Conservation (phyloP, 2,888 invertebrate genomes). For the Cacoxenus indagator region DNA sequence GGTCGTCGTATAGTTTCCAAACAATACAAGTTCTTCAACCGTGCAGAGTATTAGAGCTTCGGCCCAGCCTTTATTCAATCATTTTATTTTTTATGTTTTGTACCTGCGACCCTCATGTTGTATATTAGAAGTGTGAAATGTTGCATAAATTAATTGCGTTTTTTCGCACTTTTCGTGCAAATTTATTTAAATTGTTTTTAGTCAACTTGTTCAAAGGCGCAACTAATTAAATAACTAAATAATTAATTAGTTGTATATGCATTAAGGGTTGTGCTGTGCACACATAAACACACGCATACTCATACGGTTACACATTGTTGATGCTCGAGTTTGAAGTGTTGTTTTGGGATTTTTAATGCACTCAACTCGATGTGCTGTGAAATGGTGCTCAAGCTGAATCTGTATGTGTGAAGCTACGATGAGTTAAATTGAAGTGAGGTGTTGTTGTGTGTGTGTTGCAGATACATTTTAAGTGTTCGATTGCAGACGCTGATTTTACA, state of each 20-base stretch:
- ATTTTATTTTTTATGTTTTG: too few species aligned
- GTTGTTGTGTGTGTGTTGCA: not conserved
- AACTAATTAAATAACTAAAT: conserved; percentile 18
- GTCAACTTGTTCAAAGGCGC: conserved; percentile 8
- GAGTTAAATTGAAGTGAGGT: not conserved
- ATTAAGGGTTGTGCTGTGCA: not conserved
- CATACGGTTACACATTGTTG: not conserved
- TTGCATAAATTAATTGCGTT: conserved; percentile 14
- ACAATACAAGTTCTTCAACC: too few species aligned
- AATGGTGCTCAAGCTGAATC: not conserved
- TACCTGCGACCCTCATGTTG: too few species aligned
- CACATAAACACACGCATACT: not conserved
- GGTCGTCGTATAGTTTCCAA: too few species aligned
- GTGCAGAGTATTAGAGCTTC: too few species aligned
- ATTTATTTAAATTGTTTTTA: conserved; percentile 8
- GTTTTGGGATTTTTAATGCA: not conserved
- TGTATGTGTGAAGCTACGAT: not conserved
- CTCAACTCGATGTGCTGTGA: not conserved
- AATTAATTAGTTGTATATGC: conserved; percentile 12
- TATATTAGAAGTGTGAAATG: conserved; percentile 8
- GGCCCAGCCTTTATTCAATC: too few species aligned
- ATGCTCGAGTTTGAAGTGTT: conserved; percentile 1
- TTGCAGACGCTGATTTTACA: conserved; percentile 17
- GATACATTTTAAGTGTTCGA: not conserved
- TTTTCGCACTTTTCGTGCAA: not conserved